Base-by-base conservation (phyloP, 2,113 vertebrate genomes). In the Fukomys damarensis region DNA sequence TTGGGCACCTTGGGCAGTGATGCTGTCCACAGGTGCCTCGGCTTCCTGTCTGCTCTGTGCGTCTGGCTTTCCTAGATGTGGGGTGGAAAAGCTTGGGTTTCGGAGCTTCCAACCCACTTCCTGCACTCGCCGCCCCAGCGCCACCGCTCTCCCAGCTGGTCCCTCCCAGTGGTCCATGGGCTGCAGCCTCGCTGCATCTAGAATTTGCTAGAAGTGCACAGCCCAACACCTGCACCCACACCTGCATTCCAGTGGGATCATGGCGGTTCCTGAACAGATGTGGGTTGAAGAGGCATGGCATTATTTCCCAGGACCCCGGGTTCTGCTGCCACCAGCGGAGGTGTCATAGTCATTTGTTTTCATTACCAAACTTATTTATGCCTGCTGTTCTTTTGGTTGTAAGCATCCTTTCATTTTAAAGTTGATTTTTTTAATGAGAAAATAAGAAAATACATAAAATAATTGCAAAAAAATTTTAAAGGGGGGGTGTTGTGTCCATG, bases 371-470 rank as follows among this genome's bases (percentile, higher is more conserved):
- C 19, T 86, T 49, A 79, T 61, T 74, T 63, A 54, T n/a, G 82
- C 8, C 56, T 83, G 30, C 58, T 86, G 4, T 52, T 92, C 65
- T 66, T 63, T 91, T 92, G 32, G 26, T 24, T 63, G 14, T 49
- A 63, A 65, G 56, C 82, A 77, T 30, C 56, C 26, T 26, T 35
- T 89, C 58, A 63, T 77, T 86, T 96, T 56, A 86, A 86, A 49
- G 26, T 17, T 94, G 38, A 56, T 30, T 85, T 81, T 89, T 63
- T 22, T 9, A 88, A 89, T 30, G 35, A 56, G n/a, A 80, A 54
- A 19, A 86, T n/a, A 79, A 13, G 65, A 68, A 72, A 77, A 72
- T 81, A 81, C 77, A 85, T 10, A 84, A 90, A 46, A 72, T 59
- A n/a, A 52, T 65, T 10, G 17, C 52, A 59, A 63, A 66, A 76